These are phyloP conservation scores for Scophthalmus maximus DNA, from an alignment of 2,113 vertebrate genomes.

Conservation along the genomic window DNA sequence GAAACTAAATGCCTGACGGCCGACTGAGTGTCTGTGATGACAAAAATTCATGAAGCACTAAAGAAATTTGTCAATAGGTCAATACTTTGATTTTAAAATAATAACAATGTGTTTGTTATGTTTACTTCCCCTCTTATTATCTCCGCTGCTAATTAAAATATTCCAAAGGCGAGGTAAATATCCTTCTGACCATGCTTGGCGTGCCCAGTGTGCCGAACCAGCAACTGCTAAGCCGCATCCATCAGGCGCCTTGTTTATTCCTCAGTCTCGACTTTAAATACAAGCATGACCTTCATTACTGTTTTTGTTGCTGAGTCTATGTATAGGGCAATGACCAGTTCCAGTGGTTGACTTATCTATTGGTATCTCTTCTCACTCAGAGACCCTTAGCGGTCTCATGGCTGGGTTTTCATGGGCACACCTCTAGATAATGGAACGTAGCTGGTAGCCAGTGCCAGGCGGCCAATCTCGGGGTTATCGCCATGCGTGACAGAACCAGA, in stretches of 20 bases:
- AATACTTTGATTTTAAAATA: no score
- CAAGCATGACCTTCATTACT: slow-evolving; percentile 28
- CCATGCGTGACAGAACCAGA: neutral
- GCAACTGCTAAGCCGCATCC: slow-evolving; percentile 38
- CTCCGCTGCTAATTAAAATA: slow-evolving; percentile 23
- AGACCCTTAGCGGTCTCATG: slow-evolving; percentile 44
- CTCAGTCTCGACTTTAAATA: slow-evolving; percentile 39
- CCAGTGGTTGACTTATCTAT: slow-evolving; percentile 28
- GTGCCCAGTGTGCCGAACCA: slow-evolving; percentile 16
- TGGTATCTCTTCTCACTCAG: slow-evolving; percentile 18
- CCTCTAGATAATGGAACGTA: slow-evolving; percentile 47
- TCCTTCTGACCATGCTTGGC: slow-evolving; percentile 22
- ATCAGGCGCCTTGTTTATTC: slow-evolving; percentile 59
- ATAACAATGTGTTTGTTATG: slow-evolving; percentile 14
- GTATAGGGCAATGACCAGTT: slow-evolving; percentile 49
- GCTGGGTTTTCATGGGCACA: slow-evolving; percentile 26
- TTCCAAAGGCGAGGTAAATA: slow-evolving; percentile 61
- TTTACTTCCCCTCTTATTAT: slow-evolving; percentile 1
- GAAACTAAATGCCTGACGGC: slow-evolving; percentile 17
- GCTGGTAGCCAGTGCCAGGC: neutral
- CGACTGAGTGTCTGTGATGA: slow-evolving; percentile 2
- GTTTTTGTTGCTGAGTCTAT: slow-evolving; percentile 38
- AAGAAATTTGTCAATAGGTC: no score
- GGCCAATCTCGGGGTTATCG: slow-evolving; percentile 56
- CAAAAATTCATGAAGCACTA: no score